Evolutionary conservation across 2,113 vertebrate species (phyloP).

Genomic region (Leucopternis melanops): DNA sequence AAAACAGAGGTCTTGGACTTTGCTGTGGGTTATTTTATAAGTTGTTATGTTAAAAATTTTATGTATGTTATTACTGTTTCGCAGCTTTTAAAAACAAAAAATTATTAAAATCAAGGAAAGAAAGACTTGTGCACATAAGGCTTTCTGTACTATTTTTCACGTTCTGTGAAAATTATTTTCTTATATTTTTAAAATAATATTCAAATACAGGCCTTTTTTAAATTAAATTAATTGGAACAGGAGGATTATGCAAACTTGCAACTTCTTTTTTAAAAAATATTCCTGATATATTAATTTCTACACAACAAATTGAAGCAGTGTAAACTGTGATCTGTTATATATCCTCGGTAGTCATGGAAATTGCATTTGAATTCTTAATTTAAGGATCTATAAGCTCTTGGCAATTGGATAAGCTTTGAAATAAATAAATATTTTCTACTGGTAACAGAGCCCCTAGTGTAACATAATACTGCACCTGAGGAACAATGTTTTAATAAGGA

Average conservation of each 20-base stretch:
- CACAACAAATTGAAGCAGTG: background rate
- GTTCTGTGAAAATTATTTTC: background rate
- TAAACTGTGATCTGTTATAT: background rate
- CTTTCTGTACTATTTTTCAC: background rate
- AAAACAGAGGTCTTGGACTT: background rate
- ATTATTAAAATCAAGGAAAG: background rate
- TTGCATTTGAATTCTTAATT: background rate
- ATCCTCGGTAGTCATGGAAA: background rate
- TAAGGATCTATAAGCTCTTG: background rate
- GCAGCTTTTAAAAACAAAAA: background rate
- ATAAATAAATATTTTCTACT: background rate
- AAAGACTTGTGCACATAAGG: background rate
- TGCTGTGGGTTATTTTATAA: background rate
- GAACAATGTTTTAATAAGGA: background rate
- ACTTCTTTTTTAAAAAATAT: background rate
- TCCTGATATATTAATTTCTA: background rate
- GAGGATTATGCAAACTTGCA: background rate
- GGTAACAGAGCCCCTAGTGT: background rate
- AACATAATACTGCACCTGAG: background rate
- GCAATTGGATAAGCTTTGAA: background rate
- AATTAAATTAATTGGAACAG: background rate
- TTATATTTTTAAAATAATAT: background rate
- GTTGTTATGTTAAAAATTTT: background rate
- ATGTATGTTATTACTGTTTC: background rate
- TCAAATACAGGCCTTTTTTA: background rate